Evolutionary conservation across 2,113 vertebrate genomes (phyloP).

Genomic region (Tauraco erythrolophus): DNA sequence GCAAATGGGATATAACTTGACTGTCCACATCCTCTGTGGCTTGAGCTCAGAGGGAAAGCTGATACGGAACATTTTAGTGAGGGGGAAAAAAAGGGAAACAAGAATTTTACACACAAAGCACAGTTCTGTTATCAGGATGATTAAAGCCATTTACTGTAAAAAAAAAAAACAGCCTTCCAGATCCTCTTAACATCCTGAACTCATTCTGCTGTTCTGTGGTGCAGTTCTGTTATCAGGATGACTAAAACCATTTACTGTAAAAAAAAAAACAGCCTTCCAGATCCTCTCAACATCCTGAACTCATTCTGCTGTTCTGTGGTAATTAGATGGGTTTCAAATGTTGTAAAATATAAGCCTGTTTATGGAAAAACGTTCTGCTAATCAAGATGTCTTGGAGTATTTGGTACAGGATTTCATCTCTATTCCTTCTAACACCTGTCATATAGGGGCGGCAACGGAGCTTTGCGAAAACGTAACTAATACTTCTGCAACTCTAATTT

Average conservation of each 20-base stretch:
- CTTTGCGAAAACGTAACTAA: background rate
- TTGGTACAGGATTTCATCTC: background rate
- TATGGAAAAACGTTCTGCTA: background rate
- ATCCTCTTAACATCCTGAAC: constrained; percentile 36
- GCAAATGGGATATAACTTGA: background rate
- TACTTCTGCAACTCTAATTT: background rate
- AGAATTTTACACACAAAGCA: background rate
- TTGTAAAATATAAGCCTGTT: background rate
- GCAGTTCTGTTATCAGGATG: background rate
- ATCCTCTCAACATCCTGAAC: constrained; percentile 36
- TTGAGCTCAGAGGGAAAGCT: background rate
- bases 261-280: constrained; percentile 37
- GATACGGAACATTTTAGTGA: background rate
- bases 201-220: background rate
- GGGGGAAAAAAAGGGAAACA: background rate
- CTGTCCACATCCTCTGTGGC: background rate
- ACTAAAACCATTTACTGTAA: constrained; percentile 28
- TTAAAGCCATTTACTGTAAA: constrained; percentile 26
- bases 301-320: background rate
- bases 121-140: constrained; percentile 1
- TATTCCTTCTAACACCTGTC: background rate
- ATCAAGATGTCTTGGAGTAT: background rate
- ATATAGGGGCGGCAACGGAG: background rate
- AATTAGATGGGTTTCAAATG: constrained; percentile 36
- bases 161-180: constrained; percentile 37